Conservation (phyloP, 2,888 invertebrate species). For the Drosophila atripex region DNA sequence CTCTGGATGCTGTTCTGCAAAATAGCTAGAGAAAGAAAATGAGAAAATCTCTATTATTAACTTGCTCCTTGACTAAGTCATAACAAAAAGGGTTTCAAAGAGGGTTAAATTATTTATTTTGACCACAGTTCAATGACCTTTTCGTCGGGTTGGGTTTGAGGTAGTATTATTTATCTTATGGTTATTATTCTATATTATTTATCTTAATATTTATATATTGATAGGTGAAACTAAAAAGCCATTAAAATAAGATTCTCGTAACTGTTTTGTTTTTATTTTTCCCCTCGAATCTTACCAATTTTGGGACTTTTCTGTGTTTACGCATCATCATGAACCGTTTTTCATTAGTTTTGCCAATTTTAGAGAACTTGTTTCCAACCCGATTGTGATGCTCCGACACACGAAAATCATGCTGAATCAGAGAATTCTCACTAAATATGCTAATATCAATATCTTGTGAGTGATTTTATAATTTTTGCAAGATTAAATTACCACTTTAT, state of each 20-base stretch:
- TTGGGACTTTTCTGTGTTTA: background rate
- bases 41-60: constrained; percentile 75
- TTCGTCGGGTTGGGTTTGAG: background rate
- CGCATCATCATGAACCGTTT: background rate
- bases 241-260: background rate
- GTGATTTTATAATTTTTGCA: too few relatives aligned
- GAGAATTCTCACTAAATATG: constrained; percentile 13
- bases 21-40: constrained; percentile 36
- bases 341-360: background rate
- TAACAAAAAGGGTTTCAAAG: background rate
- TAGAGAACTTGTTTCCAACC: background rate
- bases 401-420: background rate
- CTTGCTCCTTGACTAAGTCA: constrained; percentile 41
- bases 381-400: background rate
- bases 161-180: background rate
- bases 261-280: too few relatives aligned
- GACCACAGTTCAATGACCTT: background rate
- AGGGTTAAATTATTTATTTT: background rate
- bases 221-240: background rate
- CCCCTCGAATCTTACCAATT: background rate
- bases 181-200: background rate
- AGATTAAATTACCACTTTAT: constrained; percentile 16
- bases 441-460: constrained; percentile 42
- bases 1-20: constrained; percentile 46
- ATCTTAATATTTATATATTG: background rate